Percentiles rank a stretch among this genome's conserved stretches.
Evolutionary conservation across 2,113 vertebrate genomes (phyloP).

Genomic region (Stigmatopora nigra): DNA sequence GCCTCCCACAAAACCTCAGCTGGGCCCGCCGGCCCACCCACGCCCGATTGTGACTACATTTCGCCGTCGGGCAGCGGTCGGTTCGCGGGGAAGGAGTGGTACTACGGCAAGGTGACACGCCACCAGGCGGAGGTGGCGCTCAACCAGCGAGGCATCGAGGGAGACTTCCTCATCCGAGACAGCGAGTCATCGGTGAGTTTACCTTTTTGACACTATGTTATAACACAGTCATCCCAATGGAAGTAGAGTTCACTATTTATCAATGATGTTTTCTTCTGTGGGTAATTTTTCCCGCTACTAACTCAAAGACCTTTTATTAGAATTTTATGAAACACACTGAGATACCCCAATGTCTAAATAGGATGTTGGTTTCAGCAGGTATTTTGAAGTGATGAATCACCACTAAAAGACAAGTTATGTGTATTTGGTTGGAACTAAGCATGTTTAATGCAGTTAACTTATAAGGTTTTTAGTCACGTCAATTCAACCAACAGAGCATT

Average conservation of each 20-base stretch:
- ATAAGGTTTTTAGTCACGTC: too few species aligned
- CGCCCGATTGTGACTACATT: slow-evolving; percentile 85
- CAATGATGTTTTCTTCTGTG: neutral
- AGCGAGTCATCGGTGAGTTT: slow-evolving; percentile 88
- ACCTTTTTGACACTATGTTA: neutral
- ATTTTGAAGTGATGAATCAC: neutral
- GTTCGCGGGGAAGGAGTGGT: slow-evolving; percentile 86
- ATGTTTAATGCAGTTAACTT: too few species aligned
- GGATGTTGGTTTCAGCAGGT: neutral
- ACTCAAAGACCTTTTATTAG: neutral
- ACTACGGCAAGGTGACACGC: slow-evolving; percentile 86
- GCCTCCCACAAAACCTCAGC: slow-evolving; percentile 54
- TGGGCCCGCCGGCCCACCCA: slow-evolving; percentile 73
- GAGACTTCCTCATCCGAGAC: slow-evolving; percentile 87
- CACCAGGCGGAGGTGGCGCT: slow-evolving; percentile 88
- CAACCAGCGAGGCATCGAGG: slow-evolving; percentile 81
- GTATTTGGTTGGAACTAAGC: too few species aligned
- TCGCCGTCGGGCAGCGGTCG: slow-evolving; percentile 77
- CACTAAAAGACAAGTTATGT: too few species aligned
- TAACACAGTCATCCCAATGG: neutral
- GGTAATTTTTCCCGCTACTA: neutral
- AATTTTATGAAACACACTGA: neutral
- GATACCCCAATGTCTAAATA: neutral
- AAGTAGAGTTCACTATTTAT: neutral
- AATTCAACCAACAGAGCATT: too few species aligned